Evolutionary conservation across 2,888 invertebrate species (phyloP), one percentile per base, ranked within the genome.

Genomic region (Cartodere bifasciata): DNA sequence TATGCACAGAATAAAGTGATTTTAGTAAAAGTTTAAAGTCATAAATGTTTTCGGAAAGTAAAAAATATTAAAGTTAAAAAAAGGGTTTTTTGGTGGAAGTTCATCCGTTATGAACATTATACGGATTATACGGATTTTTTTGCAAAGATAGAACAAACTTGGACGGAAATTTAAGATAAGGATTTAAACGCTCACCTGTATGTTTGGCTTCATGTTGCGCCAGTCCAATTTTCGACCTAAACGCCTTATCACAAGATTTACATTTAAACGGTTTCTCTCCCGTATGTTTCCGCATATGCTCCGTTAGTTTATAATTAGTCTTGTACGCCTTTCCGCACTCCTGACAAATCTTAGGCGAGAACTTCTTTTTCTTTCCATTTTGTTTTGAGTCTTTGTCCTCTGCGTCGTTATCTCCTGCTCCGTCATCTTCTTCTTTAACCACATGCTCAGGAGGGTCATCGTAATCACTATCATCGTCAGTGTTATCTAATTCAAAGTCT

Each of bases 251-350:
- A 44, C 72, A 72, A 3, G 62, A 57, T 2, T 49, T 47, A 46
- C 72, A 72, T 35, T 69, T 65, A 43, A 63, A 72, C 2, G 70
- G 70, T 44, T 68, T 69, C 41, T 71, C 71, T 0, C 70, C 70
- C 0, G 70, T 70, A 39, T 72, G 72, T 38, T 67, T 69, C 11
- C 70, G 51, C 70, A 70, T 66, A 43, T 71, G 70, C 41, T 69
- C 67, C 16, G 62, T 55, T n/a, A 72, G 44, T 47, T 71, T 71
- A 41, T 71, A 71, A 50, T 71, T 71, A 1, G 70, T 68, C 37
- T 67, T 61, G 44, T 68, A 72, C 14, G 62, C 56, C 46, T 72
- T 72, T 2, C 70, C 69, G 37, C 72, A 72, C 17, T 66, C 65
- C 7, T 56, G 51, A 41, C 72, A 71, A 14, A 64, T 54, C 46